A percentile compares a stretch with the other conserved stretches of the same genome.
Evolutionary conservation across 2,797 vertebrate species (phyloP).

Genomic region (Typhlichthys eigenmanni): DNA sequence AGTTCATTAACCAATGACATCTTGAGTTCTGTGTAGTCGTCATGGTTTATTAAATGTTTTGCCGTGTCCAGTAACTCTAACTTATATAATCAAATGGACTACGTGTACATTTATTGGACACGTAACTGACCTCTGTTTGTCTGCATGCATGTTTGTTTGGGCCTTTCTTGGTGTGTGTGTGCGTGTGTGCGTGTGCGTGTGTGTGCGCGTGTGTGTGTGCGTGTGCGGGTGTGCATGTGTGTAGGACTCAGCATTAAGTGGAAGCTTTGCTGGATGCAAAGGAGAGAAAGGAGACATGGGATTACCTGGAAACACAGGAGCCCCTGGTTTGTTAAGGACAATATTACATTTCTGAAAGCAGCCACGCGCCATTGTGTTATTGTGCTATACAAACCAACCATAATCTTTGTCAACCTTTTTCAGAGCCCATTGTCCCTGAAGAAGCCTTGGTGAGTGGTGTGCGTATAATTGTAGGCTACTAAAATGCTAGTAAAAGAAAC

Average conservation of each 20-base stretch:
- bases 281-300: conserved; percentile 89
- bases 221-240: conserved; percentile 29
- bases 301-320: conserved; percentile 81
- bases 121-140: not conserved
- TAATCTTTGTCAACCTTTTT: conserved; percentile 3
- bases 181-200: conserved; percentile 9
- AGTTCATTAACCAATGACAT: conserved; percentile 14
- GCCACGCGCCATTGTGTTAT: not conserved
- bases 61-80: conserved; percentile 4
- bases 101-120: not conserved
- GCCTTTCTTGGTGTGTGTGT: not conserved
- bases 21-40: not conserved
- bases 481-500: too few relatives aligned
- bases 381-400: not conserved
- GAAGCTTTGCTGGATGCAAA: conserved; percentile 68
- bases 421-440: conserved; percentile 27
- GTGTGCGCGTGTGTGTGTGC: conserved; percentile 6
- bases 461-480: not conserved
- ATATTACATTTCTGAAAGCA: not conserved
- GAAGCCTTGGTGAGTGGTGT: conserved; percentile 30
- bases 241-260: conserved; percentile 58
- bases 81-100: not conserved
- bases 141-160: not conserved
- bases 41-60: not conserved
- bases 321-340: conserved; percentile 71